These are phyloP conservation scores for Zaprionus lineosus DNA, from an alignment of 2,888 invertebrate genomes.

Conservation along the genomic window DNA sequence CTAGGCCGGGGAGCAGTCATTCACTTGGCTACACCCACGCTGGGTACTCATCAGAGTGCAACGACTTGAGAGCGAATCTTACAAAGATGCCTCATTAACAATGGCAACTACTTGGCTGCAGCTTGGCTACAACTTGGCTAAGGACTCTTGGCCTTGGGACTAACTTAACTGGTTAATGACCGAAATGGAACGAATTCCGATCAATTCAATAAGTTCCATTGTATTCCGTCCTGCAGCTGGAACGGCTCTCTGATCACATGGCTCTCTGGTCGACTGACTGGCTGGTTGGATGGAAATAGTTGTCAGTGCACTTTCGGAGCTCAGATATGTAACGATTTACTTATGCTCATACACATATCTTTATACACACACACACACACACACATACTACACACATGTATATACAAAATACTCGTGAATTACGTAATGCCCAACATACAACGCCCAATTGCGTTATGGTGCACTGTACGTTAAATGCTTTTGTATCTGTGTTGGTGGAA, in stretches of 20 bases:
- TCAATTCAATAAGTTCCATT: conserved; percentile 5
- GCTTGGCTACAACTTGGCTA: conserved; percentile 56
- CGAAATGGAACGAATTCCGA: conserved; percentile 28
- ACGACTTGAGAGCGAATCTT: conserved; percentile 9
- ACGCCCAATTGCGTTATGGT: conserved; percentile 67
- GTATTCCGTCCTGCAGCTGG: neutral
- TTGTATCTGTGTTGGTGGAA: conserved; percentile 13
- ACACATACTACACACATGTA: conserved; percentile 7
- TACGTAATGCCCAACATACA: conserved; percentile 60
- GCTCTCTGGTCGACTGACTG: conserved; percentile 24
- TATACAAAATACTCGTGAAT: conserved; percentile 33
- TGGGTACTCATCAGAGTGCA: conserved; percentile 16
- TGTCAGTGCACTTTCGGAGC: conserved; percentile 72
- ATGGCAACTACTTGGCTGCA: too few relatives aligned
- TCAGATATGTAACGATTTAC: conserved; percentile 68
- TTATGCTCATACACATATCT: conserved; percentile 49
- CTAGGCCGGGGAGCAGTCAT: conserved; percentile 21
- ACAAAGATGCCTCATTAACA: too few relatives aligned
- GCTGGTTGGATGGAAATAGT: conserved; percentile 57
- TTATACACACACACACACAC: conserved; percentile 7
- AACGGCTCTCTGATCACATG: conserved; percentile 16
- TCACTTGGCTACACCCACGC: conserved; percentile 43
- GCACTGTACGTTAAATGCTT: conserved; percentile 24
- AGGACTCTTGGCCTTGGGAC: conserved; percentile 55
- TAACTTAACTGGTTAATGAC: conserved; percentile 52